Conservation (phyloP, 2,888 invertebrate species). For the Catocala fraxini region DNA sequence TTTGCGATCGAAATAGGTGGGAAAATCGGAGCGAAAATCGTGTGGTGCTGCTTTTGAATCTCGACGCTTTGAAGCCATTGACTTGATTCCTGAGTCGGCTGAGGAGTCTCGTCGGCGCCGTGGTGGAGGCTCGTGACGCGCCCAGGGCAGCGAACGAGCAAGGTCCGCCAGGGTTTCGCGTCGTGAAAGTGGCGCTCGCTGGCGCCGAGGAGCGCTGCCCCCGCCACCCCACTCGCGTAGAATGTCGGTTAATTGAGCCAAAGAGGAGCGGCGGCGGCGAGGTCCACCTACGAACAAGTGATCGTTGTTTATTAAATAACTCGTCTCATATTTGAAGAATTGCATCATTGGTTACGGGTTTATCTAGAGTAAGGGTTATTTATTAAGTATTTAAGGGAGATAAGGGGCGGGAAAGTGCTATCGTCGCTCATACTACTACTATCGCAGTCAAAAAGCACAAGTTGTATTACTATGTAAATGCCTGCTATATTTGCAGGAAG, state of each 20-base stretch:
- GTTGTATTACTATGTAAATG: too few relatives aligned
- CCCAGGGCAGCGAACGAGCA: slow-evolving; percentile 95
- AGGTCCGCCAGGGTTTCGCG: slow-evolving; percentile 96
- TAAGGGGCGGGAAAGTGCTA: too few relatives aligned
- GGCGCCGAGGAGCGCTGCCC: slow-evolving; percentile 84
- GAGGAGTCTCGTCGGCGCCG: slow-evolving; percentile 95
- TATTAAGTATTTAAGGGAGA: too few relatives aligned
- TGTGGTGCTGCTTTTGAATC: slow-evolving; percentile 91
- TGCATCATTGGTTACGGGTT: too few relatives aligned
- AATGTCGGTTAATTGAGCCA: slow-evolving; percentile 96
- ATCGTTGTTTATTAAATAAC: slow-evolving; percentile 1
- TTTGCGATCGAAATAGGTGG: slow-evolving; percentile 90
- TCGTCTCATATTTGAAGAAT: not conserved
- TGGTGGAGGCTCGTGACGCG: slow-evolving; percentile 88
- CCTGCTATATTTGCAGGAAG: too few relatives aligned
- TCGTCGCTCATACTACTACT: too few relatives aligned
- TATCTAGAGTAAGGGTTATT: too few relatives aligned
- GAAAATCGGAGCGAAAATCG: slow-evolving; percentile 91
- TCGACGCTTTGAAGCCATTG: slow-evolving; percentile 90
- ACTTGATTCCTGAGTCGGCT: slow-evolving; percentile 94
- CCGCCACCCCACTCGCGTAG: slow-evolving; percentile 95
- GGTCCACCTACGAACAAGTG: slow-evolving; percentile 82
- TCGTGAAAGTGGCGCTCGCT: slow-evolving; percentile 91
- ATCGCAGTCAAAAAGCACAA: too few relatives aligned
- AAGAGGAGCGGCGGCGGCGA: slow-evolving; percentile 93